Evolutionary conservation across 2,888 invertebrate genomes (phyloP).

Genomic region (Chorisops tibialis): DNA sequence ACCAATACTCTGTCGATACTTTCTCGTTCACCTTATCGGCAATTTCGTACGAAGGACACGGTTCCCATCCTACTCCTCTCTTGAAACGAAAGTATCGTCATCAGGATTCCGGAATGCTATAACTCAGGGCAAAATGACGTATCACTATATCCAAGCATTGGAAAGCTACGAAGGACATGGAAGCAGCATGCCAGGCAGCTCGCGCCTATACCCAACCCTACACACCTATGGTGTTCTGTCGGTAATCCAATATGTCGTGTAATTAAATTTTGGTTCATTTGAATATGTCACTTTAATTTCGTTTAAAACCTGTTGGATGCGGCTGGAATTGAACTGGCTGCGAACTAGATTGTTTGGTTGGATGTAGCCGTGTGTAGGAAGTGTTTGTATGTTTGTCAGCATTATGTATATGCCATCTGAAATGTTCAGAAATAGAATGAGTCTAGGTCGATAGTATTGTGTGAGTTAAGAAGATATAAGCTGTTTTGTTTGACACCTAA

Average conservation of each 20-base stretch:
- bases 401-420: too few relatives aligned
- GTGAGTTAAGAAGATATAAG: too few relatives aligned
- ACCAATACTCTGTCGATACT: conserved; percentile 11
- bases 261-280: conserved; percentile 54
- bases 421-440: too few relatives aligned
- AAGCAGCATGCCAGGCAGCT: conserved; percentile 23
- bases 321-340: conserved; percentile 14
- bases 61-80: not conserved
- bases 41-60: not conserved
- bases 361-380: too few relatives aligned
- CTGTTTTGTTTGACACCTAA: too few relatives aligned
- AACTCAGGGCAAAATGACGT: not conserved
- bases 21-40: conserved; percentile 1
- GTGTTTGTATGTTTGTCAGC: too few relatives aligned
- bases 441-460: too few relatives aligned
- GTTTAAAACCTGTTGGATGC: conserved; percentile 34
- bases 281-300: conserved; percentile 45
- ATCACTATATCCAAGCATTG: conserved; percentile 10
- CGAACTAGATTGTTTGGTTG: too few relatives aligned
- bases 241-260: conserved; percentile 53
- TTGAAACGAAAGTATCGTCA: conserved; percentile 10
- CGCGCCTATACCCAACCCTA: conserved; percentile 32
- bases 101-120: conserved; percentile 2
- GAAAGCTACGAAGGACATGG: not conserved
- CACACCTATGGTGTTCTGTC: conserved; percentile 36